These are phyloP conservation scores for Paradoxurus hermaphroditus DNA, from an alignment of 2,113 vertebrate genomes.

Conservation along the genomic window DNA sequence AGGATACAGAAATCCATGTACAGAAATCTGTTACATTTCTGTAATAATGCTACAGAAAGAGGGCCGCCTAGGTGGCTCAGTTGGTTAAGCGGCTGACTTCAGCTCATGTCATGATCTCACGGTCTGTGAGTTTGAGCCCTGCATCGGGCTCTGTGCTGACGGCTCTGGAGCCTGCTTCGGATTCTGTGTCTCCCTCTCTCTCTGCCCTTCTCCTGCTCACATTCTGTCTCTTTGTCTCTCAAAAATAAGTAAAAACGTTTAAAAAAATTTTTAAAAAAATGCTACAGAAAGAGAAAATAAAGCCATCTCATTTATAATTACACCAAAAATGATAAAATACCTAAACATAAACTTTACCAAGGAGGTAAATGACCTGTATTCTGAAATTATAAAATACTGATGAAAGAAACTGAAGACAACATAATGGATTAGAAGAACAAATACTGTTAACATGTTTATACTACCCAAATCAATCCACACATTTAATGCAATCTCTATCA, in stretches of 20 bases:
- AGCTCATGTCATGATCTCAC: too few species aligned
- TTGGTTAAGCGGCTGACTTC: too few species aligned
- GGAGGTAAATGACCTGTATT: not conserved
- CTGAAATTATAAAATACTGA: not conserved
- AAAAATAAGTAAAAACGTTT: too few species aligned
- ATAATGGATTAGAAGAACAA: not conserved
- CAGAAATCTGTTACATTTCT: not conserved
- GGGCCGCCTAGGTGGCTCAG: too few species aligned
- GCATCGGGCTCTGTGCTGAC: too few species aligned
- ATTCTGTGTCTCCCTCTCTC: too few species aligned
- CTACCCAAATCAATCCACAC: not conserved
- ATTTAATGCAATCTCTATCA: not conserved
- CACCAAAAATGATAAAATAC: not conserved
- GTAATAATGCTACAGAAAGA: not conserved
- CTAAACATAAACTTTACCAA: not conserved
- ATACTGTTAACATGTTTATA: not conserved
- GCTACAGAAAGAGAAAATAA: not conserved
- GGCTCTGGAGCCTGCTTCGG: too few species aligned
- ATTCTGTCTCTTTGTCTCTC: too few species aligned
- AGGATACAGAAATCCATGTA: not conserved
- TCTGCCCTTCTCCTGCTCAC: too few species aligned
- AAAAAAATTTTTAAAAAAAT: too few species aligned
- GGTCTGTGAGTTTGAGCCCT: too few species aligned
- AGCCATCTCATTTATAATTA: not conserved
- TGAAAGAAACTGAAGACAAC: not conserved